Base-by-base conservation (phyloP, 2,113 vertebrate species). In the Chaetodon auriga region DNA sequence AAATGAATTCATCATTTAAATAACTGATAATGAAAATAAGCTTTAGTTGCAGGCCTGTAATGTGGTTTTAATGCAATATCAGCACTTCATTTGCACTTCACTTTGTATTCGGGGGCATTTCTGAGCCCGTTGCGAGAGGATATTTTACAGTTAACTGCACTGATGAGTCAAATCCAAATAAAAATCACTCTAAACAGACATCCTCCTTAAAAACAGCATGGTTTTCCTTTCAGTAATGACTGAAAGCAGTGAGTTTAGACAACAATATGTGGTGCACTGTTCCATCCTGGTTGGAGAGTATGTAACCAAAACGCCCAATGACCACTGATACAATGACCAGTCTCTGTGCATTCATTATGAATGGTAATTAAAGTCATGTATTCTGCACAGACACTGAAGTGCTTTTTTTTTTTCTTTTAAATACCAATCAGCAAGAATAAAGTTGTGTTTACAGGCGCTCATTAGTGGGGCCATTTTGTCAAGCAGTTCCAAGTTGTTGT, bases 401-500 rank as follows among this genome's bases (percentile, higher is more conserved):
- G 38, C 18, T 55, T 25, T 19, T n/a, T 46, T 23, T 16, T 35
- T 45, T 18, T 5, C 8, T 72, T 81, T 60, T 68, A 85, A 89
- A 84, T 48, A 85, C 70, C 85, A 88, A 92, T 92, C 91, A 90
- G 75, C 78, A 86, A 69, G 75, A 85, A 88, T 81, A 89, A 81
- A 87, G 89, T 84, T 90, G 79, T 87, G 78, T 91, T 92, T 84
- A 88, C 84, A 90, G 82, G 53, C 73, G 69, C 93, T 90, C 79
- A 93, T 93, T 91, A 92, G 83, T 64, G 68, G 71, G 75, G 89
- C 88, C 86, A 89, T 90, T 89, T 91, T 92, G 86, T 91, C 83
- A 90, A 89, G 89, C 91, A 78, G 86, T 69, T 91, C 84, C 81
- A 81, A 90, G 84, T 90, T 81, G 90, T 93, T 91, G 92, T 92